phyloP scores from a whole-genome alignment of 2,113 vertebrate species.

The Psilopogon haemacephalus region DNA sequence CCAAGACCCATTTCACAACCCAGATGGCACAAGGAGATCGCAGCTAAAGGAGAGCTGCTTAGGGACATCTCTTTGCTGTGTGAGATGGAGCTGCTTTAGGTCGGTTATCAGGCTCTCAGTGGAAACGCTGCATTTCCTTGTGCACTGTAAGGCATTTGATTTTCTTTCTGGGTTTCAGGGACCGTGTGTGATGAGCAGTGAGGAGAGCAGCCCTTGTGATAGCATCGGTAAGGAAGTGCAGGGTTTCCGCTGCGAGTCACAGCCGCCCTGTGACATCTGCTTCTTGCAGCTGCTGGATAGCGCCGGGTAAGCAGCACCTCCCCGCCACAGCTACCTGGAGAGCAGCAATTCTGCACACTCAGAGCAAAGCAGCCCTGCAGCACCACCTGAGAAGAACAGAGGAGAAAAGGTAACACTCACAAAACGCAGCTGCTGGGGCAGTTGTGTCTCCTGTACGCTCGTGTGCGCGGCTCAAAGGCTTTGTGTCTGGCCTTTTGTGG shows the following conservation, averaged over 20 bases:
- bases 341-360: background rate
- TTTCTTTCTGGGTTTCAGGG: background rate
- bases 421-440: background rate
- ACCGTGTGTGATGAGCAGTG: background rate
- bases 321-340: background rate
- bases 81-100: background rate
- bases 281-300: background rate
- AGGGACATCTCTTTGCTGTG: background rate
- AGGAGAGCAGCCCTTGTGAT: background rate
- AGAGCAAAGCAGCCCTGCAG: background rate
- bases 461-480: background rate
- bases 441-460: background rate
- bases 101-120: background rate
- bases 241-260: slow-evolving; percentile 8
- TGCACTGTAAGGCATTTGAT: background rate
- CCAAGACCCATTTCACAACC: background rate
- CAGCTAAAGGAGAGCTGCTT: background rate
- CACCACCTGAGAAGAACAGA: background rate
- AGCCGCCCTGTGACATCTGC: background rate
- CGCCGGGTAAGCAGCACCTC: background rate
- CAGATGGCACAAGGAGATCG: background rate
- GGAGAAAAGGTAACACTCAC: slow-evolving; percentile 38
- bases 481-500: background rate
- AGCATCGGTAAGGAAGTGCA: slow-evolving; percentile 26
- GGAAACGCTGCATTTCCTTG: background rate